These are phyloP conservation scores for Sinosuthora webbiana DNA, from an alignment of 2,113 vertebrate species.

Conservation along the genomic window DNA sequence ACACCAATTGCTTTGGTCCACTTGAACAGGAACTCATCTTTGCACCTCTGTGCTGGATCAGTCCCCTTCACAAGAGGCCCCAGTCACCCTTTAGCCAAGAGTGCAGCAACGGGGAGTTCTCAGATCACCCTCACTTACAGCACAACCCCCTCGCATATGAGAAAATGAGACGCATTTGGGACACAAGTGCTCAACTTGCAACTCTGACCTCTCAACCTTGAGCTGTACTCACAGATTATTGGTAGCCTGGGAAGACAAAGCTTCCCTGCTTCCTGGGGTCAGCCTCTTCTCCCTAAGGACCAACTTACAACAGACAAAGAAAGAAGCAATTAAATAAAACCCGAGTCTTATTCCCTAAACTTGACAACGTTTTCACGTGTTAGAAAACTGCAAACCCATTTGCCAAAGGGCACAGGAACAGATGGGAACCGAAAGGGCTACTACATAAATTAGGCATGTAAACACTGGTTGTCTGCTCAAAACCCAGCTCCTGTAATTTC, in stretches of 20 bases:
- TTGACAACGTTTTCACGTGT: rapidly evolving
- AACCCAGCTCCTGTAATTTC: neutral
- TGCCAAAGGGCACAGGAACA: neutral
- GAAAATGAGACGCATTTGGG: neutral
- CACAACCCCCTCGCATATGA: neutral
- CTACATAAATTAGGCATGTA: neutral
- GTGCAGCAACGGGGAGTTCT: neutral
- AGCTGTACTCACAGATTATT: neutral
- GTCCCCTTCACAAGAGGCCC: neutral
- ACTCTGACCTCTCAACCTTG: neutral
- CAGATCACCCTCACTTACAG: neutral
- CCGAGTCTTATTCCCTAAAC: neutral
- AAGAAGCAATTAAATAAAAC: neutral
- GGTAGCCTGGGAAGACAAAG: neutral
- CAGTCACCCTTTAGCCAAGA: neutral
- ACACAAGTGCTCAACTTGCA: neutral
- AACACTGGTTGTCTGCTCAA: neutral
- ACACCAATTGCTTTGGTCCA: neutral
- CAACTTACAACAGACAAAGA: neutral
- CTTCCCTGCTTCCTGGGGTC: neutral
- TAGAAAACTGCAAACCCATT: neutral
- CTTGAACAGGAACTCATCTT: neutral
- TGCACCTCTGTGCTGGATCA: neutral
- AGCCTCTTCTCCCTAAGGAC: neutral
- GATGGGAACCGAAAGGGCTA: neutral